phyloP scores from a whole-genome alignment of 1,140 invertebrate species.

The Aporrectodea caliginosa region DNA sequence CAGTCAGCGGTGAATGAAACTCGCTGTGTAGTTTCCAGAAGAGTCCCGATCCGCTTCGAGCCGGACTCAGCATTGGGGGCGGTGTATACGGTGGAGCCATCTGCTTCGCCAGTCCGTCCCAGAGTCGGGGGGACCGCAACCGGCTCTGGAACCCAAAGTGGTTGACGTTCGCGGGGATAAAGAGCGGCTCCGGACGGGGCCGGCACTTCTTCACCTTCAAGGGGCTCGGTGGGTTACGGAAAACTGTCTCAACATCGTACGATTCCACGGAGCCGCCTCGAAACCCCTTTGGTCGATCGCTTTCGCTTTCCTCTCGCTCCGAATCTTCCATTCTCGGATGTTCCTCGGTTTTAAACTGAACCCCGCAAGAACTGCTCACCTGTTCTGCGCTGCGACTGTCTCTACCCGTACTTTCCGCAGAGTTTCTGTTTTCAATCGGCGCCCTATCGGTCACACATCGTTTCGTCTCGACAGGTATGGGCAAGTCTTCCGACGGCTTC shows the following conservation, averaged over 20 bases:
- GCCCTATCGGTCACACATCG: no score
- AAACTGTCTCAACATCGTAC: no score
- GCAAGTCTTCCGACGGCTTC: no score
- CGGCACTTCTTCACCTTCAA: constrained; percentile 55
- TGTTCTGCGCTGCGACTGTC: no score
- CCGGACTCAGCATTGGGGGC: constrained; percentile 84
- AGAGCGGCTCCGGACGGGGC: constrained; percentile 63
- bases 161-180: constrained; percentile 59
- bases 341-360: no score
- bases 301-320: no score
- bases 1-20: constrained; percentile 6
- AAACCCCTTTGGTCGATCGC: background rate
- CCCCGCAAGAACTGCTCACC: no score
- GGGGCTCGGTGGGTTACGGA: background rate
- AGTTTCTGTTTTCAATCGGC: no score
- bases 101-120: constrained; percentile 42
- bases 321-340: no score
- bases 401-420: no score
- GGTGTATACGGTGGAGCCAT: constrained; percentile 69
- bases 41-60: constrained; percentile 77
- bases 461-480: no score
- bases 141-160: constrained; percentile 58
- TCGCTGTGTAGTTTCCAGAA: constrained; percentile 62
- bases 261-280: no score
- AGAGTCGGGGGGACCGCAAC: constrained; percentile 60